Base-by-base conservation (phyloP, 1,140 invertebrate genomes). In the Cotesia vestalis region DNA sequence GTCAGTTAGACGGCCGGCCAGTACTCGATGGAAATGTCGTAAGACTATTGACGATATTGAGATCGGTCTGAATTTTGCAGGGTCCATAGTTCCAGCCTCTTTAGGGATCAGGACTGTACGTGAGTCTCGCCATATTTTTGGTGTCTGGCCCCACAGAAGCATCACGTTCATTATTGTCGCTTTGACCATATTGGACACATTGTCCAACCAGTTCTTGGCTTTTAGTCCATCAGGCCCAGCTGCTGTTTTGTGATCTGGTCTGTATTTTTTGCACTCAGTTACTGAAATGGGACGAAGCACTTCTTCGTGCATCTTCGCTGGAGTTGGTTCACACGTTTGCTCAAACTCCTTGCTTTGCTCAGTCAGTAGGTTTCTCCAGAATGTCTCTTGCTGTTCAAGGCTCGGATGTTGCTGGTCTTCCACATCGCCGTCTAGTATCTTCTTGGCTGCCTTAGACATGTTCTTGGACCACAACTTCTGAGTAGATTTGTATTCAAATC, bases 21-120 rank as follows among this genome's bases (percentile, higher is more conserved):
- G n/a, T 1, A 73, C 69, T n/a, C 73, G 71, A 36, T 76, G 71
- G 0, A 71, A 40, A 17, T 53, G 27, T 17, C 71, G 62, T 6
- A 71, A 6, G 0, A 76, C 11, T 2, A 73, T 69, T 1, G 75
- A 76, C 2, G 71, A 71, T n/a, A 76, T 63, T 0, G 72, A 64
- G n/a, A 76, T 76, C 0, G 71, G 75, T 38, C 71, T 59, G n/a
- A 71, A 75, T 1, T 66, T 17, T 0, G 34, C 64, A n/a, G 71
- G 66, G 4, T 69, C 66, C n/a, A 34, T 4, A 34, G 72, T 57
- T 9, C 55, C 69, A 9, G 60, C 4, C 4, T 61, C 61, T 35
- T 76, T 73, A 1, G 71, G 67, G 20, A 75, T 73, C 2, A 73
- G 63, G 1, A 71, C 61, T 9, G 71, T 75, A 34, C 68, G 66